Conservation (phyloP, 2,797 vertebrate genomes). For the Squalus acanthias region DNA sequence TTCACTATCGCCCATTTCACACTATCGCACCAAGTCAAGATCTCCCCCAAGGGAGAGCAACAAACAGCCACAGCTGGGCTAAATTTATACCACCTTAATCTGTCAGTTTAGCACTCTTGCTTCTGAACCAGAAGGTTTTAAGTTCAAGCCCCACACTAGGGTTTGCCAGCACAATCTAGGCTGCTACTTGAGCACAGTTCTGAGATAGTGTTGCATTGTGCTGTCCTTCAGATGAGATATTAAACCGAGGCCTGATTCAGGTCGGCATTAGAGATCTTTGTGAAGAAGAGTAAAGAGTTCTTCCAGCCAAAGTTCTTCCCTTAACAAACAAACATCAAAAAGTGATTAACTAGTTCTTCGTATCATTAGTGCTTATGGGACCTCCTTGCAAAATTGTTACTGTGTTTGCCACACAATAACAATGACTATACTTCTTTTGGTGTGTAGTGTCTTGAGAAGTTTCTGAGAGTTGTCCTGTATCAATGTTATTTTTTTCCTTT, state of each 20-base stretch:
- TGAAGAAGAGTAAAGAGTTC: neutral
- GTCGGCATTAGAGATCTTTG: neutral
- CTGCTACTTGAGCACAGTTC: too few species aligned
- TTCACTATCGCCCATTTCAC: neutral
- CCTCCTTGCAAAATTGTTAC: neutral
- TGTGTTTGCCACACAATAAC: neutral
- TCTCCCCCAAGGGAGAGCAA: neutral
- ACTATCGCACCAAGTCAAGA: neutral
- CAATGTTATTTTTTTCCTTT: neutral
- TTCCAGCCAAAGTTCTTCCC: neutral
- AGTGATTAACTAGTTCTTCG: neutral
- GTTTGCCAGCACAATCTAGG: neutral
- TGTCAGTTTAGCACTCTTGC: neutral
- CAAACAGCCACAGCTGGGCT: neutral
- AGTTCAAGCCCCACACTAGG: neutral
- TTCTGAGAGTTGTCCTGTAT: neutral
- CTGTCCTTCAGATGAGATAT: neutral
- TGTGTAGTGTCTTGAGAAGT: neutral
- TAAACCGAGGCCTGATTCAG: too few species aligned
- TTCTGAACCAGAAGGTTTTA: neutral
- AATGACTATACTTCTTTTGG: neutral
- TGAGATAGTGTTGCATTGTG: neutral
- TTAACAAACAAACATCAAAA: neutral
- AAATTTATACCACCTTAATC: neutral
- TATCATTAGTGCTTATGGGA: neutral